Conservation (phyloP, 2,797 vertebrate genomes). For the Notolabrus celidotus region DNA sequence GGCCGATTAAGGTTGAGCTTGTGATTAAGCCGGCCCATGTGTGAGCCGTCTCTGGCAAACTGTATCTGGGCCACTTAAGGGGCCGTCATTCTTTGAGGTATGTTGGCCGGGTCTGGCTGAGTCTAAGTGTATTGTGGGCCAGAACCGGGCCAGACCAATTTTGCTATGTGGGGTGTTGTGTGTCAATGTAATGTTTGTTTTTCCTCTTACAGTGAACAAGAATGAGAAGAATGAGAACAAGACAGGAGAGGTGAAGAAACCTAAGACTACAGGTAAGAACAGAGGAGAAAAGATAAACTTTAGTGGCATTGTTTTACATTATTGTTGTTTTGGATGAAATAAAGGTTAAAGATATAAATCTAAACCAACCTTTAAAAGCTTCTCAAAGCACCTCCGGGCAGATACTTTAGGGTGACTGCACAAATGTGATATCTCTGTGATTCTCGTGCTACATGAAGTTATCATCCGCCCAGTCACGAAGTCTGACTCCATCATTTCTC, state of each 20-base stretch:
- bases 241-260: conserved; percentile 88
- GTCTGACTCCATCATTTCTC: neutral
- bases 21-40: too few species aligned
- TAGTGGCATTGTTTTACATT: too few species aligned
- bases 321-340: neutral
- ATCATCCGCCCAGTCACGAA: neutral
- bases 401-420: neutral
- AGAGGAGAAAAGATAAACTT: too few species aligned
- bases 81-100: too few species aligned
- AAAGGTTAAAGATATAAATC: neutral
- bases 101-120: too few species aligned
- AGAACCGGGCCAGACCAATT: too few species aligned
- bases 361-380: neutral
- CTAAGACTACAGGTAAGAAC: conserved; percentile 88
- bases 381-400: neutral
- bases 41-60: too few species aligned
- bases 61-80: too few species aligned
- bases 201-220: conserved; percentile 84
- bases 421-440: neutral
- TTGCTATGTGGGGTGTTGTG: neutral
- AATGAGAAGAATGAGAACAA: conserved; percentile 91
- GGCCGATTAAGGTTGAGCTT: too few species aligned
- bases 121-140: too few species aligned
- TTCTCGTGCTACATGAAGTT: neutral
- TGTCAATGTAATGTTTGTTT: neutral